A percentile compares a stretch with the other conserved stretches of the same genome.
Conservation (phyloP, 2,113 vertebrate genomes). For the Chloebia gouldiae region DNA sequence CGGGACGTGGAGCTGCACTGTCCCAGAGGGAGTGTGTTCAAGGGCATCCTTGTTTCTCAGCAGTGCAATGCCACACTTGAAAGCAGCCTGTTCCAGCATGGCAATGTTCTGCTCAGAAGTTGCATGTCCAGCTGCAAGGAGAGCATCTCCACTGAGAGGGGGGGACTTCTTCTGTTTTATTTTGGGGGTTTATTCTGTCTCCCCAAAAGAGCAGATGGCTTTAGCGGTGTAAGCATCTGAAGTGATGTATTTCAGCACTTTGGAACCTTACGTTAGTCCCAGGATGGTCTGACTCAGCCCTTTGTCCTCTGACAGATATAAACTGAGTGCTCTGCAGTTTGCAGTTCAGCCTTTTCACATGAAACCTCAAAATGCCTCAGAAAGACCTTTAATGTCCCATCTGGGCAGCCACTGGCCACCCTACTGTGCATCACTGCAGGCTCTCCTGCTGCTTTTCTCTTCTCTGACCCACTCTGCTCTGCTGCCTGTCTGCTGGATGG, state of each 20-base stretch:
- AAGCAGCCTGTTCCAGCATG: background rate
- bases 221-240: background rate
- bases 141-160: background rate
- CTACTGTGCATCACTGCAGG: background rate
- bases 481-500: background rate
- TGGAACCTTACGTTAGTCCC: background rate
- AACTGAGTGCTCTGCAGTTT: background rate
- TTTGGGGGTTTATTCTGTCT: background rate
- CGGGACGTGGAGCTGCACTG: background rate
- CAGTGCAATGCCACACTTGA: background rate
- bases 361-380: background rate
- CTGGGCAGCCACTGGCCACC: background rate
- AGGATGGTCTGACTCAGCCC: constrained; percentile 35
- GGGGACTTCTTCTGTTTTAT: background rate
- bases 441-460: background rate
- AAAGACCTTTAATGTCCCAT: background rate
- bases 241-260: background rate
- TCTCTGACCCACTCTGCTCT: background rate
- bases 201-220: background rate
- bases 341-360: background rate
- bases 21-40: background rate
- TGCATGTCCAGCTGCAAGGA: background rate
- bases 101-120: background rate
- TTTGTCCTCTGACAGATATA: background rate
- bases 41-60: constrained; percentile 3